Evolutionary conservation across 1,140 invertebrate species (phyloP), one percentile per base, ranked within the genome.

Genomic region (Zaprionus nigranus): DNA sequence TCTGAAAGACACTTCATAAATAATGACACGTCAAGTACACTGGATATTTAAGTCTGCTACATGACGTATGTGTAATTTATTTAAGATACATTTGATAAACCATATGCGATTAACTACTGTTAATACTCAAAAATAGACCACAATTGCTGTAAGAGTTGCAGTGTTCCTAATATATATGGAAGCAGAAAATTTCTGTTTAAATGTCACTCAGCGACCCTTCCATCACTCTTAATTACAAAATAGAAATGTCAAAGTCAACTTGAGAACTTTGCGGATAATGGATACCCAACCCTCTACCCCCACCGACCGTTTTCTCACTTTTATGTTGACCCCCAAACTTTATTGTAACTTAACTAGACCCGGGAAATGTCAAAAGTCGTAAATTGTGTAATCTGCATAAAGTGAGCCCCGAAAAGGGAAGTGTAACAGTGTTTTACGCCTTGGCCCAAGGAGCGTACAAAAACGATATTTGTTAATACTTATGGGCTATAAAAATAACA

Each of bases 161-260:
- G 28, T 9, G 7, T 11, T 11, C 0, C 28, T 38, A 13, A 3
- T 5, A 38, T 13, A 40, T 40, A 2, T 22, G 13, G 20, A 17
- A 62, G 46, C 36, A 26, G 20, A 26, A 54, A 64, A 64, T 38
- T 26, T 30, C 46, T 60, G 22, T 20, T 43, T 49, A 62, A 17
- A 54, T 59, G 13, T 15, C 62, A 59, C 20, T 17, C 24, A 36
- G 53, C 57, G 75, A 82, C 64, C 69, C 77, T 74, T 83, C 58
- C 77, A 81, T 77, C 77, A 79, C 53, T 74, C 69, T 82, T 74
- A 79, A 74, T 82, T 77, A 71, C 62, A 70, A 78, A 73, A 68
- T 28, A 43, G 26, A 78, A 80, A 80, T 80, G 78, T 66, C 78
- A 78, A 61, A 54, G 36, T 24, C 20, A 17, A 2, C 5, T 22